These are phyloP conservation scores for Enteromius trimaculatus DNA, from an alignment of 2,797 vertebrate species.

Conservation along the genomic window DNA sequence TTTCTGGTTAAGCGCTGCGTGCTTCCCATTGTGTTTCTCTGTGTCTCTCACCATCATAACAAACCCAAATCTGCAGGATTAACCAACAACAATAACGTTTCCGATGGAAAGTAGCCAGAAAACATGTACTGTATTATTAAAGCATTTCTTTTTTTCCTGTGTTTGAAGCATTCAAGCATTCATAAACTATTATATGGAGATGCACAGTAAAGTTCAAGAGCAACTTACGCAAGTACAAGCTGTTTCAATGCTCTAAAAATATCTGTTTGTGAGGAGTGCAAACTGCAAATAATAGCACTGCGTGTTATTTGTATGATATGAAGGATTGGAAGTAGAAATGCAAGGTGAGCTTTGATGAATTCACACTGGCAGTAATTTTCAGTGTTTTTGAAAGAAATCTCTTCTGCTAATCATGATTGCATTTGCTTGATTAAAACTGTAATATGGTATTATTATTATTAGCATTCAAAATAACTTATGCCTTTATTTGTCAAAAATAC, in stretches of 20 bases:
- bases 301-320: background rate
- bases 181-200: background rate
- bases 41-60: background rate
- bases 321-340: background rate
- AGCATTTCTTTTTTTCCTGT: background rate
- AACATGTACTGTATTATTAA: background rate
- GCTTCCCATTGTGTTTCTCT: constrained; percentile 47
- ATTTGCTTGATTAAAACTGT: background rate
- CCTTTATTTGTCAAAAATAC: too few relatives aligned
- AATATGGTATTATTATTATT: background rate
- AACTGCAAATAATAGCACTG: background rate
- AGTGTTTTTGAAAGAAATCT: background rate
- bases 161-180: background rate
- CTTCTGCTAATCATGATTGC: background rate
- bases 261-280: background rate
- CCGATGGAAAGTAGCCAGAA: background rate
- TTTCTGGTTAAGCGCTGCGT: constrained; percentile 65
- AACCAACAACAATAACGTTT: background rate
- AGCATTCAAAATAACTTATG: background rate
- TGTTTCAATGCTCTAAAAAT: background rate
- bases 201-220: background rate
- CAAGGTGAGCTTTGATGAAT: background rate
- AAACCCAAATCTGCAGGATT: constrained; percentile 4
- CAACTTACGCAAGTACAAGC: background rate
- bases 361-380: background rate